Conservation (phyloP, 2,113 vertebrate species). For the Sus scrofa region DNA sequence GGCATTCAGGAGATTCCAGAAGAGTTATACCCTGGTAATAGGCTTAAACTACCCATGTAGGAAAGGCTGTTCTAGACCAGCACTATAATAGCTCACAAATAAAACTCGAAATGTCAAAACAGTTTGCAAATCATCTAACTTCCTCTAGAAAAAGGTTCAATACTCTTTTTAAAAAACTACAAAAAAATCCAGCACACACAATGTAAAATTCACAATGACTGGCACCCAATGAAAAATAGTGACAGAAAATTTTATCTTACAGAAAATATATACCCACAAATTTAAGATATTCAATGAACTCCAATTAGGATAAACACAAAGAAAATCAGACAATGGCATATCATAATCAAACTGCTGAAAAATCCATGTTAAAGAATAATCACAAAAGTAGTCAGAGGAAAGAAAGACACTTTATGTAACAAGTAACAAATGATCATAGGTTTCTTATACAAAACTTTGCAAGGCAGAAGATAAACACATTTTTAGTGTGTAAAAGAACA, state of each 20-base stretch:
- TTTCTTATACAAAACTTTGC: not conserved
- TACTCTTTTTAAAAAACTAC: not conserved
- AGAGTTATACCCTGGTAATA: not conserved
- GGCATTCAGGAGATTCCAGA: not conserved
- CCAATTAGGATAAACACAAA: slow-evolving; percentile 5
- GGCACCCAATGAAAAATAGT: not conserved
- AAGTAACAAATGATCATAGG: not conserved
- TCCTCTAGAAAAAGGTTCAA: not conserved
- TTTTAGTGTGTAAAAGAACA: not conserved
- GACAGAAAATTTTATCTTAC: not conserved
- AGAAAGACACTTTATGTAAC: not conserved
- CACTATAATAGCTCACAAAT: not conserved
- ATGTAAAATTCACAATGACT: not conserved
- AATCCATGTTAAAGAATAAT: not conserved
- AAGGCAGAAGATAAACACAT: not conserved
- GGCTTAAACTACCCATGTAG: not conserved
- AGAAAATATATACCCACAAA: slow-evolving; percentile 18
- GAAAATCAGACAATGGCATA: not conserved
- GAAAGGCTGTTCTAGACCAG: not conserved
- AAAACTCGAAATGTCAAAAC: not conserved
- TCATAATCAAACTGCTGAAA: not conserved
- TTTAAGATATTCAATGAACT: not conserved
- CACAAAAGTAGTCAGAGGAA: not conserved
- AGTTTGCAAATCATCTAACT: not conserved
- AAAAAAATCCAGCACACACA: not conserved